Evolutionary conservation across 2,113 vertebrate species (phyloP), one percentile per base, ranked within the genome.

Genomic region (Dicerorhinus sumatrensis): DNA sequence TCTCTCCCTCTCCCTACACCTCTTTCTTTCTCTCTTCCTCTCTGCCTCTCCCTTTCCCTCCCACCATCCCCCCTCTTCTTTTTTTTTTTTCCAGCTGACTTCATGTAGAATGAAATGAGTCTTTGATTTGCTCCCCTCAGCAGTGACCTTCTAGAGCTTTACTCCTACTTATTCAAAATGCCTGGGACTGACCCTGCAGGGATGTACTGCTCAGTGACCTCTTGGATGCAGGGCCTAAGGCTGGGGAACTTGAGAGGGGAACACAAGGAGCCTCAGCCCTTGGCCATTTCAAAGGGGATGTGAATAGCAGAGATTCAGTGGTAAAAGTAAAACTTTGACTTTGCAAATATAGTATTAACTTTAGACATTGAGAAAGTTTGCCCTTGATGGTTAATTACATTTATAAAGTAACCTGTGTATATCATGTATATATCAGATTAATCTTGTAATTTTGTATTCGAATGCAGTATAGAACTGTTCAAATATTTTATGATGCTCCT

Each of bases 271-370:
- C 27, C 39, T 76, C n/a, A 76, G n/a, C 18, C 21, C 56, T 48
- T 91, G 85, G n/a, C n/a, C 69, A 18, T 93, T 91, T 70, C 42
- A 75, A 39, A 82, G 9, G 14, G 23, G 27, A 3, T 39, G n/a
- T 42, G 67, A 73, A 51, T 60, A 58, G 60, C n/a, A 39, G 42
- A 76, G 67, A 88, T 89, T 72, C 36, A 73, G 25, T 70, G 56
- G 33, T 93, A 75, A 82, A 89, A 83, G 76, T 76, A 63, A 96
- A 92, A 88, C 73, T 88, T 48, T 79, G 46, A 88, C 36, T 97
- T 95, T 92, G 82, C 62, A 96, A 92, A 79, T 89, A 36, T 58
- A 46, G 16, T 51, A 33, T 87, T 91, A 77, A 87, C 14, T 93
- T 91, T 8, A 72, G n/a, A 88, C 69, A 89, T 54, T 73, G 69